Conservation (phyloP, 2,113 vertebrate species). For the Ailurus styani region DNA sequence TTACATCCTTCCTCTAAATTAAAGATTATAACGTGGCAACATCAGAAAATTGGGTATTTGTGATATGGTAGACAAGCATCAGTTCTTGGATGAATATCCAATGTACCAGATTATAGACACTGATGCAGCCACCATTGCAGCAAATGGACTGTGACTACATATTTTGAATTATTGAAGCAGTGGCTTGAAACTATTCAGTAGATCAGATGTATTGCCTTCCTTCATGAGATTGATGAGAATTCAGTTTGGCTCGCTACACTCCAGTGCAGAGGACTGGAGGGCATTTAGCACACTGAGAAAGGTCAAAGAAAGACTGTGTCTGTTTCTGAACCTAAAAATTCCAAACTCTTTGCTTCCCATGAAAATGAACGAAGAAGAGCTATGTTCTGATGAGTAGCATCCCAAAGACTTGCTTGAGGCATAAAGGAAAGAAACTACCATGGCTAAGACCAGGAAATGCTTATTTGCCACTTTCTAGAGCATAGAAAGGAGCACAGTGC, state of each 20-base stretch:
- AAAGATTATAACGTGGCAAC: slow-evolving; percentile 27
- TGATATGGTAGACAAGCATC: neutral
- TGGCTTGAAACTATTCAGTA: slow-evolving; percentile 45
- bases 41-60: slow-evolving; percentile 50
- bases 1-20: slow-evolving; percentile 7
- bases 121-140: slow-evolving; percentile 54
- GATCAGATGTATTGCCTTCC: slow-evolving; percentile 64
- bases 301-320: slow-evolving; percentile 77
- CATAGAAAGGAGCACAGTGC: neutral
- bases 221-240: slow-evolving; percentile 77
- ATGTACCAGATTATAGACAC: slow-evolving; percentile 40
- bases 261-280: slow-evolving; percentile 72
- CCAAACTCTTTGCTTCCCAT: slow-evolving; percentile 75
- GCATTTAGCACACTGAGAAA: slow-evolving; percentile 74
- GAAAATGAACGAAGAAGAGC: slow-evolving; percentile 73
- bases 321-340: slow-evolving; percentile 79
- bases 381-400: slow-evolving; percentile 76
- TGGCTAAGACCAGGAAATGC: slow-evolving; percentile 30
- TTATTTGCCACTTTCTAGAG: slow-evolving; percentile 49
- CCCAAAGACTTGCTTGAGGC: slow-evolving; percentile 76
- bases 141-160: slow-evolving; percentile 73
- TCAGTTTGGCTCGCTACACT: slow-evolving; percentile 72
- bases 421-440: slow-evolving; percentile 51
- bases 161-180: slow-evolving; percentile 64
- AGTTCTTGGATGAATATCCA: slow-evolving; percentile 70